Evolutionary conservation across 1,140 invertebrate species (phyloP).

Genomic region (Sarcophaga peregrina): DNA sequence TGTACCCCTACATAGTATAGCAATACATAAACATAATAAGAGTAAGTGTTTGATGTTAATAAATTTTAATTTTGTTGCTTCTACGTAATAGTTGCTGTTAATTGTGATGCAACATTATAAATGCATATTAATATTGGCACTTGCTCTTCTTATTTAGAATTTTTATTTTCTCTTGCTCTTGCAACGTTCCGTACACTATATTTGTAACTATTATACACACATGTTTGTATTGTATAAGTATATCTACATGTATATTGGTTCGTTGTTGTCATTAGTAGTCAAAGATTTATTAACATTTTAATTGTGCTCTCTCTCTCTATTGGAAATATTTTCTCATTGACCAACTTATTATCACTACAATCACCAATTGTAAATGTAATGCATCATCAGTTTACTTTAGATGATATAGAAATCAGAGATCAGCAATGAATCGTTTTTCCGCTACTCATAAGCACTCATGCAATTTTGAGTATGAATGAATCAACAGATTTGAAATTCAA

Average conservation of each 20-base stretch:
- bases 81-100: not conserved
- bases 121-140: not conserved
- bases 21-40: too few relatives aligned
- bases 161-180: too few relatives aligned
- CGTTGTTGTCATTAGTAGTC: not conserved
- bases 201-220: not conserved
- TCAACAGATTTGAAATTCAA: too few relatives aligned
- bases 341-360: not conserved
- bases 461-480: too few relatives aligned
- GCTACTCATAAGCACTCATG: too few relatives aligned
- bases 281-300: slow-evolving; percentile 3
- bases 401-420: too few relatives aligned
- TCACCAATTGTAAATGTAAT: not conserved
- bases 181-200: too few relatives aligned
- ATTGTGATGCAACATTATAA: not conserved
- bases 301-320: not conserved
- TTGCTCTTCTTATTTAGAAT: not conserved
- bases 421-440: too few relatives aligned
- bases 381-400: not conserved
- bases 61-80: not conserved
- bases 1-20: too few relatives aligned
- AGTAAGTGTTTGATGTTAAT: too few relatives aligned
- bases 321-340: not conserved
- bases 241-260: not conserved
- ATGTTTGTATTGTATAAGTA: not conserved